Conservation (phyloP, 2,113 vertebrate species). For the Melanocharis versteri region DNA sequence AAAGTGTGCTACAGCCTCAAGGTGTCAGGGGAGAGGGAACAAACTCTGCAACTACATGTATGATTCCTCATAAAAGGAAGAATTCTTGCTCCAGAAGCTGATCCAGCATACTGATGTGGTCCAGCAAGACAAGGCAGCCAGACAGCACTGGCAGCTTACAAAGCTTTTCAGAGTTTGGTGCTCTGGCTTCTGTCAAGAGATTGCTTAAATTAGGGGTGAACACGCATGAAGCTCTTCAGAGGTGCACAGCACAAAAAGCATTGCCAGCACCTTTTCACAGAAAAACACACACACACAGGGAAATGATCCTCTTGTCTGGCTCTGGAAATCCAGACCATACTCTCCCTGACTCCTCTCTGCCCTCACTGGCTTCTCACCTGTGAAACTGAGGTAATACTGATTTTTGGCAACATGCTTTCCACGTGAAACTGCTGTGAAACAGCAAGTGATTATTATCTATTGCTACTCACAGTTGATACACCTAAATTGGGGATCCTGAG, state of each 20-base stretch:
- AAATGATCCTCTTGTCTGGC: not conserved
- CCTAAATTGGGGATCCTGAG: not conserved
- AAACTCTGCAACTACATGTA: not conserved
- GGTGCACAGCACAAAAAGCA: not conserved
- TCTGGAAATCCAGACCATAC: not conserved
- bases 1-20: not conserved
- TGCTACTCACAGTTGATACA: not conserved
- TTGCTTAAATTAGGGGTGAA: not conserved
- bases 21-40: not conserved
- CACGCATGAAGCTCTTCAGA: not conserved
- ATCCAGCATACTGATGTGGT: not conserved
- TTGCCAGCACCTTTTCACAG: not conserved
- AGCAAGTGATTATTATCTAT: not conserved
- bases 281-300: not conserved
- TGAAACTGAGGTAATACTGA: not conserved
- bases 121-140: not conserved
- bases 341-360: not conserved
- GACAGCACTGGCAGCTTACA: not conserved
- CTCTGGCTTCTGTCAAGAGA: not conserved
- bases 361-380: not conserved
- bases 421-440: not conserved
- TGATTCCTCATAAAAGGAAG: not conserved
- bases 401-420: not conserved
- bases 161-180: not conserved
- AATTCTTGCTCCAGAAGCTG: not conserved